Conservation (phyloP, 2,888 invertebrate genomes). For the Hirtodrosophila trivittata region DNA sequence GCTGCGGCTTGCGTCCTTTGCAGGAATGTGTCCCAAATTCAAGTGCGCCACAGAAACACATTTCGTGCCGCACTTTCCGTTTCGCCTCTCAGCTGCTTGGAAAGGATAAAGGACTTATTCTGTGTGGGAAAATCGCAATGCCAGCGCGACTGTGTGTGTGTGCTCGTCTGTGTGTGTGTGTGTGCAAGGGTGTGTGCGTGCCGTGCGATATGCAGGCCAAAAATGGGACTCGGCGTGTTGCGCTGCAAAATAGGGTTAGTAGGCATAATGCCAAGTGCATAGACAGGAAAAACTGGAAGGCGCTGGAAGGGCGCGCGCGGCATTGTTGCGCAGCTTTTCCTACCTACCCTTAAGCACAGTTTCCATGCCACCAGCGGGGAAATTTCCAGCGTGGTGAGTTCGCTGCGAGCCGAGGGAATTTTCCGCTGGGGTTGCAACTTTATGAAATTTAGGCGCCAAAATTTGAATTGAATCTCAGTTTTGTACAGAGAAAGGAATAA, state of each 20-base stretch:
- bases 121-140: slow-evolving; percentile 61
- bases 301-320: slow-evolving; percentile 47
- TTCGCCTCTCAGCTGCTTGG: slow-evolving; percentile 61
- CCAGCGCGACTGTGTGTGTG: slow-evolving; percentile 8
- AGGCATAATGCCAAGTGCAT: slow-evolving; percentile 84
- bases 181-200: slow-evolving; percentile 10
- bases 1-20: slow-evolving; percentile 64
- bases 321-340: slow-evolving; percentile 72
- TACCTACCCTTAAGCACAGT: slow-evolving; percentile 73
- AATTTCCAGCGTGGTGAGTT: slow-evolving; percentile 23
- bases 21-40: slow-evolving; percentile 80
- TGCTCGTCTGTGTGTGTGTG: slow-evolving; percentile 13
- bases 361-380: slow-evolving; percentile 23
- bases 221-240: slow-evolving; percentile 82
- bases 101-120: slow-evolving; percentile 42
- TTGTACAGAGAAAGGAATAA: too few relatives aligned
- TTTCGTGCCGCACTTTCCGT: slow-evolving; percentile 71
- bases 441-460: slow-evolving; percentile 2
- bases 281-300: slow-evolving; percentile 80
- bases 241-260: slow-evolving; percentile 84
- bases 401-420: slow-evolving; percentile 6
- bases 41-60: slow-evolving; percentile 76
- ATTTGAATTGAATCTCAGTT: slow-evolving; percentile 1
- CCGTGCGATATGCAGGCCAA: slow-evolving; percentile 54
- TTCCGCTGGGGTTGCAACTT: slow-evolving; percentile 20